Percentiles rank a stretch among this genome's conserved stretches.
phyloP scores from a whole-genome alignment of 2,888 invertebrate species.

The Drosophila kambysellisi region DNA sequence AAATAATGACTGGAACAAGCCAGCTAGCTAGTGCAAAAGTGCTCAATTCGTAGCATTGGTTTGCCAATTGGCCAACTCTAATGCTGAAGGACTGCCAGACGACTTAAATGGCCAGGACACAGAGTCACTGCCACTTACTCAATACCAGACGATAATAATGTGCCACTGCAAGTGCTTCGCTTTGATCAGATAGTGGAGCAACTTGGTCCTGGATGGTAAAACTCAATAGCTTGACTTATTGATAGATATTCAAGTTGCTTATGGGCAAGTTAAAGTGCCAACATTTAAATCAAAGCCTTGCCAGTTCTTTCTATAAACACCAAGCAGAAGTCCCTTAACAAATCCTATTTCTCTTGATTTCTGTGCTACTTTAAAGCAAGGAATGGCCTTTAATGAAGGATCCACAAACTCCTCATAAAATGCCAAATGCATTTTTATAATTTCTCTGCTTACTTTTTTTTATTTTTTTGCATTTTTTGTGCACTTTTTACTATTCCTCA shows the following conservation, averaged over 20 bases:
- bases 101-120: conserved; percentile 34
- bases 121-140: conserved; percentile 4
- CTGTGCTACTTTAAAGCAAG: not conserved
- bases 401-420: not conserved
- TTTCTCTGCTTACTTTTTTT: not conserved
- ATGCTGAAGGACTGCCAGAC: conserved; percentile 41
- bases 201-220: not conserved
- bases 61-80: conserved; percentile 51
- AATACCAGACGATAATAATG: conserved; percentile 14
- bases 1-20: conserved; percentile 72
- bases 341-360: not conserved
- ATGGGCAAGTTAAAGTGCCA: not conserved
- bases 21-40: conserved; percentile 42
- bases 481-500: conserved; percentile 1
- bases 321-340: no score
- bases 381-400: not conserved
- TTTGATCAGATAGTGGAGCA: conserved; percentile 8
- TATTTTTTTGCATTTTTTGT: not conserved
- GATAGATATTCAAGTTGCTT: not conserved
- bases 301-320: not conserved
- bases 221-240: not conserved
- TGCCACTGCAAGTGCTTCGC: not conserved
- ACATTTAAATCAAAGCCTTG: not conserved
- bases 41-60: conserved; percentile 34
- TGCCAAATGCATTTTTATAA: not conserved